These are phyloP conservation scores for Siphamia tubifer DNA, from an alignment of 2,113 vertebrate species.

Conservation along the genomic window DNA sequence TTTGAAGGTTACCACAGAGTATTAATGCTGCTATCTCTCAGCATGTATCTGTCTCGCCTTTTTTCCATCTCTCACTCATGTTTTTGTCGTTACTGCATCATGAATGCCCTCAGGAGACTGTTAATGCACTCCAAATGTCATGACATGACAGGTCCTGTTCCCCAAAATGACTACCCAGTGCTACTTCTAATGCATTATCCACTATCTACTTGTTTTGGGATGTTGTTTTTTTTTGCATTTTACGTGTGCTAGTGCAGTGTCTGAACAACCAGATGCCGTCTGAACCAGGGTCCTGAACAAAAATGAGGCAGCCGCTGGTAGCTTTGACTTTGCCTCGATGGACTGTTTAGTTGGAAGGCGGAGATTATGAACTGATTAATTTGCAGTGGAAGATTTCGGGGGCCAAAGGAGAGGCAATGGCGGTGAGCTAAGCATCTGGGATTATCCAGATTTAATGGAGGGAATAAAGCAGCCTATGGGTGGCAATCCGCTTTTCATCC, in stretches of 20 bases:
- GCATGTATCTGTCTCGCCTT: background rate
- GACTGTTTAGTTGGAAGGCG: conserved; percentile 29
- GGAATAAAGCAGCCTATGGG: conserved; percentile 59
- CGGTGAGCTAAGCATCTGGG: conserved; percentile 61
- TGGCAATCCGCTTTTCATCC: conserved; percentile 61
- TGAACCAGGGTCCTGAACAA: background rate
- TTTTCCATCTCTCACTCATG: conserved; percentile 5
- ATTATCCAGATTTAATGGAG: conserved; percentile 71
- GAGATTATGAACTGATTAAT: conserved; percentile 69
- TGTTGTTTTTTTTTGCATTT: conserved; percentile 9
- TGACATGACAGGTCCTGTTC: conserved; percentile 28
- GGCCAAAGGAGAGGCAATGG: conserved; percentile 50
- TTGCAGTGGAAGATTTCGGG: conserved; percentile 53
- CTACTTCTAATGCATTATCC: conserved; percentile 26
- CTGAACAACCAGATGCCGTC: conserved; percentile 32
- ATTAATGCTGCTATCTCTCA: conserved; percentile 8
- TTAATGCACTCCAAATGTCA: conserved; percentile 56
- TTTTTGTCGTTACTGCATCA: conserved; percentile 20
- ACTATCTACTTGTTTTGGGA: conserved; percentile 2
- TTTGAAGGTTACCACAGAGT: conserved; percentile 16
- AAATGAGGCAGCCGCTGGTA: background rate
- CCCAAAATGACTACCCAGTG: conserved; percentile 29
- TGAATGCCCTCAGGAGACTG: conserved; percentile 32
- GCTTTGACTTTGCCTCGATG: background rate
- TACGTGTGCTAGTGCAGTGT: conserved; percentile 1